phyloP scores from a whole-genome alignment of 2,888 invertebrate species.

The Spodoptera picta region DNA sequence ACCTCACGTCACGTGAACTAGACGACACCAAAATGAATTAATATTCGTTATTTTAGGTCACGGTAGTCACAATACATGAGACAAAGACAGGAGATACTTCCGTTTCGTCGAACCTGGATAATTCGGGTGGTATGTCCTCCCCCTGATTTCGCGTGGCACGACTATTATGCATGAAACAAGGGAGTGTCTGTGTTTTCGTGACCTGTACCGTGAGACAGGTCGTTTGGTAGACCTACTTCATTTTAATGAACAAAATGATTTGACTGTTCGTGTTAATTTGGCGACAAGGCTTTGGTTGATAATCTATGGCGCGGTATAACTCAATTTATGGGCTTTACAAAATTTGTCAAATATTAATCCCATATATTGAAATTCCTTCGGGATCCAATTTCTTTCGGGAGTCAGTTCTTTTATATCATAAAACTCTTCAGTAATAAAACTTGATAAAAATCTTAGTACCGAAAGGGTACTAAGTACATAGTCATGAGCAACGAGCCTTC shows the following conservation, averaged over 20 bases:
- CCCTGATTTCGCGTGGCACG: constrained; percentile 61
- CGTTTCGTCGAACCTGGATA: constrained; percentile 42
- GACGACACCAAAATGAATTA: constrained; percentile 45
- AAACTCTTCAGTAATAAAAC: too few relatives aligned
- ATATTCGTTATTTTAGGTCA: constrained; percentile 57
- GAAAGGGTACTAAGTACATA: too few relatives aligned
- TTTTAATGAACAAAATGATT: constrained; percentile 13
- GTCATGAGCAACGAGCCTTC: too few relatives aligned
- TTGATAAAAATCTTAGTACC: too few relatives aligned
- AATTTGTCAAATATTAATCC: too few relatives aligned
- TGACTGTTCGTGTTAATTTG: constrained; percentile 11
- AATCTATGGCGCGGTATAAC: too few relatives aligned
- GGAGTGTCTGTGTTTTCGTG: constrained; percentile 61
- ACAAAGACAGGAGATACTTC: constrained; percentile 48
- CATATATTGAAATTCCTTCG: too few relatives aligned
- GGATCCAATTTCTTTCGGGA: too few relatives aligned
- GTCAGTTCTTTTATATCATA: too few relatives aligned
- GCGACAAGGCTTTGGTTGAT: neutral
- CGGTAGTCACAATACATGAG: constrained; percentile 18
- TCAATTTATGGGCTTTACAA: too few relatives aligned
- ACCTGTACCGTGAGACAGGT: constrained; percentile 36
- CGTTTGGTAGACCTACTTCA: constrained; percentile 29
- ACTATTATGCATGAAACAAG: constrained; percentile 50
- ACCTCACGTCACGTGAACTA: constrained; percentile 15
- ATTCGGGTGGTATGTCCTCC: constrained; percentile 49